A percentile compares a stretch with the other conserved stretches of the same genome.
phyloP scores from a whole-genome alignment of 2,797 vertebrate genomes.

The Lepus oiostolus region DNA sequence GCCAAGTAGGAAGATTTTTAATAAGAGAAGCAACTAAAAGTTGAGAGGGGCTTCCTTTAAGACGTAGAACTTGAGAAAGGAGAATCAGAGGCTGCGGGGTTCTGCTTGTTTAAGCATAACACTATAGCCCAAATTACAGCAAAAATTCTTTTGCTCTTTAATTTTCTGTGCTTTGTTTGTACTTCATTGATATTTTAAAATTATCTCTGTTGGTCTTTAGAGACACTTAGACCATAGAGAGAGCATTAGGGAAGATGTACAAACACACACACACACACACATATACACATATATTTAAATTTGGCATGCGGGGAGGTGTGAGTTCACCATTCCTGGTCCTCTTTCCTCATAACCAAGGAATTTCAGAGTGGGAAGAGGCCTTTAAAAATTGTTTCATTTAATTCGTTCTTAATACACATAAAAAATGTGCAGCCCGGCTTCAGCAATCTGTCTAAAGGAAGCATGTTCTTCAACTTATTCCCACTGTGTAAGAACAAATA shows the following conservation, averaged over 20 bases:
- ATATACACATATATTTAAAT: neutral
- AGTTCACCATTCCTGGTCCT: neutral
- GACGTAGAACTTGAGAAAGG: neutral
- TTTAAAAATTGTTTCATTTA: neutral
- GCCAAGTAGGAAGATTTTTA: neutral
- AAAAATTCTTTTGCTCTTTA: neutral
- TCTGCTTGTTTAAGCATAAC: neutral
- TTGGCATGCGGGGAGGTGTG: neutral
- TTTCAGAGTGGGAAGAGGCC: neutral
- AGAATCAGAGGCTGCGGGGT: neutral
- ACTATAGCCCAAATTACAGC: no score
- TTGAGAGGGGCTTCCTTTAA: neutral
- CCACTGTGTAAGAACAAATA: constrained; percentile 23
- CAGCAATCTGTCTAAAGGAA: neutral
- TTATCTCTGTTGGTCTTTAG: neutral
- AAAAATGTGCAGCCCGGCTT: neutral
- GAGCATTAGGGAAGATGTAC: neutral
- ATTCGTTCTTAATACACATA: neutral
- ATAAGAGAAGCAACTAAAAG: neutral
- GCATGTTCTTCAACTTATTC: neutral
- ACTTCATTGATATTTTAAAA: neutral
- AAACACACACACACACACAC: neutral
- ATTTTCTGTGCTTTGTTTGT: neutral
- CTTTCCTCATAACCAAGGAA: neutral
- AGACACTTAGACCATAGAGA: neutral